Evolutionary conservation across 2,888 invertebrate genomes (phyloP).

Genomic region (Pristionchus japonicus): DNA sequence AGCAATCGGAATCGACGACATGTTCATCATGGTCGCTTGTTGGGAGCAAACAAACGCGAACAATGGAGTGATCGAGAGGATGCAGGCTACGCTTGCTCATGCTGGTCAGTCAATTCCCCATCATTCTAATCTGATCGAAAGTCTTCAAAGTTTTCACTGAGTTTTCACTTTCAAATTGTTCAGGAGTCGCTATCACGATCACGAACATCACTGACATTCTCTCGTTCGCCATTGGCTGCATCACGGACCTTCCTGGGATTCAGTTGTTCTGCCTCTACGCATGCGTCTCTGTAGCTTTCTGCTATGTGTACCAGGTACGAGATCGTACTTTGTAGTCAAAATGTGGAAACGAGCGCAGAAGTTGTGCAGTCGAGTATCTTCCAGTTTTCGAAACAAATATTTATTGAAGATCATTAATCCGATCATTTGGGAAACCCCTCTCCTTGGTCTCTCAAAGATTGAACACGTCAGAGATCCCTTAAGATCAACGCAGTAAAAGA

Average conservation of each 20-base stretch:
- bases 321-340: too few relatives aligned
- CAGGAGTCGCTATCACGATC: constrained; percentile 89
- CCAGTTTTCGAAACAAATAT: not conserved
- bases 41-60: constrained; percentile 83
- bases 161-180: too few relatives aligned
- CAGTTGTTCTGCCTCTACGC: constrained; percentile 95
- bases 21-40: constrained; percentile 94
- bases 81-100: constrained; percentile 61
- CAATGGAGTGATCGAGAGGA: constrained; percentile 54
- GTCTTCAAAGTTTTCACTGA: not conserved
- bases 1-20: constrained; percentile 96
- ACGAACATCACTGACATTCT: constrained; percentile 93
- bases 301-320: constrained; percentile 87
- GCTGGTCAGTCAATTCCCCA: constrained; percentile 61
- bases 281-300: constrained; percentile 90
- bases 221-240: constrained; percentile 89
- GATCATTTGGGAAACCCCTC: not conserved
- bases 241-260: constrained; percentile 92
- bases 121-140: not conserved
- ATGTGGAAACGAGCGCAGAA: too few relatives aligned
- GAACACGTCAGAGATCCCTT: not conserved
- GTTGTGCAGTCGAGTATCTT: too few relatives aligned
- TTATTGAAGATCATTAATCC: not conserved
- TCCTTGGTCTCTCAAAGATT: not conserved
- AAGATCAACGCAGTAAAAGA: constrained; percentile 5